Evolutionary conservation across 2,797 vertebrate species (phyloP), one percentile per base, ranked within the genome.

Genomic region (Pyrrhura leucotis): DNA sequence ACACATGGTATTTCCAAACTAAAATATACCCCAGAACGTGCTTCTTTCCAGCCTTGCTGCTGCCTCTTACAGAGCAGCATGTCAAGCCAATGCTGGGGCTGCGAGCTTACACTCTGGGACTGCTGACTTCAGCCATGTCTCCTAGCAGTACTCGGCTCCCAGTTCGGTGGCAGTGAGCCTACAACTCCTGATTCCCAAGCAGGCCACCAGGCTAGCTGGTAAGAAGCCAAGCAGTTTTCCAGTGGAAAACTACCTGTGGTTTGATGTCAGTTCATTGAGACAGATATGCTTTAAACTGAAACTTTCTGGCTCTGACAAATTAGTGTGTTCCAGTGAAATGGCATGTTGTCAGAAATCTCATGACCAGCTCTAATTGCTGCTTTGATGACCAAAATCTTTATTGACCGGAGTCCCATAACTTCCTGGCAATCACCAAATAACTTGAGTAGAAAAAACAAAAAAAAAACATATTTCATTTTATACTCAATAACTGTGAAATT

Each of bases 1-100:
- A 97, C 54, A 18, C 83, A 59, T 56, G 31, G 25, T 88, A 91
- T 87, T 95, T 95, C 93, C 85, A 96, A 95, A 96, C 90, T 90
- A 90, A 95, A 93, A 78, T 48, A 35, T 4, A 1, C 35, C 77
- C 39, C 35, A 25, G 76, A 73, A 88, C 2, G 0, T 88, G 73
- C 54, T 93, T 54, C 80, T 91, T 88, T 87, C 77, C 83, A 95
- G 88, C 42, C 54, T 76, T 6, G 2, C 42, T 93, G 83, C 62
- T 93, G 96, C 39, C 22, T 86, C 85, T 89, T 72, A 93, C 0
- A 0, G 78, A 77, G 72, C 1, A 4, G 72, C 51, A 59, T 0
- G 0, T 44, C 0, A 19, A 92, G 68, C 75, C 65, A 91, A 54
- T 54, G 31, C 75, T 88, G 51, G 40, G 76, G 20, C 26, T 80